Evolutionary conservation across 1,140 invertebrate species (phyloP).

Genomic region (Cotesia chilonis): DNA sequence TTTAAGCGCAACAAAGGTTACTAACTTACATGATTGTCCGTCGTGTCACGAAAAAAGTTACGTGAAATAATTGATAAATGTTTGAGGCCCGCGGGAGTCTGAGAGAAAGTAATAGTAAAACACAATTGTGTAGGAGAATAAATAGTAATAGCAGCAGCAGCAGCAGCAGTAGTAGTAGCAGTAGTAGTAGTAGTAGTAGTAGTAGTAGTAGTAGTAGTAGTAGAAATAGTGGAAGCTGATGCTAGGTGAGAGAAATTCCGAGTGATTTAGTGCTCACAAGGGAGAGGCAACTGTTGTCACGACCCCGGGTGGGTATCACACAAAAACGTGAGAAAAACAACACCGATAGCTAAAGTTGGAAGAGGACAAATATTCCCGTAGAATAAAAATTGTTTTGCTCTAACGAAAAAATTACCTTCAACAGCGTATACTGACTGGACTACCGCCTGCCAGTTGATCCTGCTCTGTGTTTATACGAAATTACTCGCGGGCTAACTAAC

Average conservation of each 20-base stretch:
- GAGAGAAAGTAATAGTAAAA: conserved; percentile 12
- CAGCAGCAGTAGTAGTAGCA: not conserved
- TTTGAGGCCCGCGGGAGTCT: conserved; percentile 42
- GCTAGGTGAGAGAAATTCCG: conserved; percentile 33
- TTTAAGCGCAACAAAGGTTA: conserved; percentile 42
- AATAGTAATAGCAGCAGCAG: not conserved
- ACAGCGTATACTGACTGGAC: conserved; percentile 19
- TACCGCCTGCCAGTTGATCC: conserved; percentile 28
- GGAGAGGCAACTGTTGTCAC: conserved; percentile 56
- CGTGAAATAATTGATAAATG: conserved; percentile 60
- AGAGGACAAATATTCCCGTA: conserved; percentile 33
- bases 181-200: not conserved
- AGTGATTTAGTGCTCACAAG: conserved; percentile 54
- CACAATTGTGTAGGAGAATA: not conserved
- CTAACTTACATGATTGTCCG: conserved; percentile 56
- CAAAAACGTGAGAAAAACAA: conserved; percentile 38
- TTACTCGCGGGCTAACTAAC: conserved; percentile 10
- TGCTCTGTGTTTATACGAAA: conserved; percentile 27
- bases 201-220: not conserved
- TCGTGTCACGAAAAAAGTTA: conserved; percentile 54
- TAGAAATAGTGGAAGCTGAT: conserved; percentile 19
- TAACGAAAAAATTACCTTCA: conserved; percentile 43
- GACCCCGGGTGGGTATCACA: conserved; percentile 43
- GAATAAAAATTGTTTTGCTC: conserved; percentile 51
- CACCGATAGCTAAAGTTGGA: conserved; percentile 33